Evolutionary conservation across 2,113 vertebrate genomes (phyloP).

Genomic region (Colistium nudipinnis): DNA sequence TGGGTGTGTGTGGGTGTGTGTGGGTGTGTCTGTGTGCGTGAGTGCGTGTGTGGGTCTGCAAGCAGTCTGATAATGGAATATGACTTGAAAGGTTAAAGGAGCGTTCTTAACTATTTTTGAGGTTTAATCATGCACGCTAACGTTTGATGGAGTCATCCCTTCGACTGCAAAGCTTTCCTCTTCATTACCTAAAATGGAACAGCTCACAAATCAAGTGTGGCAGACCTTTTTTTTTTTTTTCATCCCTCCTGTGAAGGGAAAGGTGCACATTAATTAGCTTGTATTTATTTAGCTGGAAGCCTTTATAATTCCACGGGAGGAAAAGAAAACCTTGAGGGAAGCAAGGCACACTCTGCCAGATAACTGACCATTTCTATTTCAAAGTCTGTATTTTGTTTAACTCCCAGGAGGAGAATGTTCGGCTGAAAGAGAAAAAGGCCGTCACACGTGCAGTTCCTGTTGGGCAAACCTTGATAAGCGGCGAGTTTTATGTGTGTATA

Average conservation of each 20-base stretch:
- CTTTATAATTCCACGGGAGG: slow-evolving; percentile 63
- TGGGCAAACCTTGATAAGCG: slow-evolving; percentile 3
- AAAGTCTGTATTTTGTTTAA: slow-evolving; percentile 31
- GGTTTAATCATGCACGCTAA: slow-evolving; percentile 64
- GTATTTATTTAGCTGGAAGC: slow-evolving; percentile 80
- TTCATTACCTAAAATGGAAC: slow-evolving; percentile 76
- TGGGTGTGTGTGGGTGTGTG: neutral
- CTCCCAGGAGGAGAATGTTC: slow-evolving; percentile 19
- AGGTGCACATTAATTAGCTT: slow-evolving; percentile 76
- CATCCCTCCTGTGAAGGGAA: slow-evolving; percentile 56
- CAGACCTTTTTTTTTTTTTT: slow-evolving; percentile 71
- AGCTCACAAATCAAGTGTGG: slow-evolving; percentile 74
- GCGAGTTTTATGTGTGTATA: neutral
- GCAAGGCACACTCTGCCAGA: slow-evolving; percentile 25
- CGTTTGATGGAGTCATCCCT: slow-evolving; percentile 64
- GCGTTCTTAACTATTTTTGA: slow-evolving; percentile 66
- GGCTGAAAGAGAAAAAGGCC: slow-evolving; percentile 8
- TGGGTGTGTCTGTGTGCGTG: neutral
- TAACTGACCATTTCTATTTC: slow-evolving; percentile 46
- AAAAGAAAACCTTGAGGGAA: slow-evolving; percentile 13
- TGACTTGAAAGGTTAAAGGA: slow-evolving; percentile 73
- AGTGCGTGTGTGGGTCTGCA: slow-evolving; percentile 7
- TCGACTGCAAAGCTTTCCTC: slow-evolving; percentile 54
- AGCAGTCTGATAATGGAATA: slow-evolving; percentile 58
- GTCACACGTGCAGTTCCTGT: neutral